A percentile compares a stretch with the other conserved stretches of the same genome.
phyloP scores from a whole-genome alignment of 2,888 invertebrate species.

The Nomada fucata region DNA sequence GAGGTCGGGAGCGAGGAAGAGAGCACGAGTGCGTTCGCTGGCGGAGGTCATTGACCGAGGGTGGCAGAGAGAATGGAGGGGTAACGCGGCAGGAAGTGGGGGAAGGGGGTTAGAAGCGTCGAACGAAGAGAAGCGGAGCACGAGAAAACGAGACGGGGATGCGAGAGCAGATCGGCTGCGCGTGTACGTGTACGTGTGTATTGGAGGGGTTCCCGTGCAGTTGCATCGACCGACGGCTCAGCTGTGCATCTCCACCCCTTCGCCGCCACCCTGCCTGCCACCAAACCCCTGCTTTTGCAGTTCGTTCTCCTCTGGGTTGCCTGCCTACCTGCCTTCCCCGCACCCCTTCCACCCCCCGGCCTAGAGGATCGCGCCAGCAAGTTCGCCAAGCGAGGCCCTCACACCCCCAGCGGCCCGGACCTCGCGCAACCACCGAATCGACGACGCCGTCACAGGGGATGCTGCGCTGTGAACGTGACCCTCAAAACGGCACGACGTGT shows the following conservation, averaged over 20 bases:
- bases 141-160: constrained; percentile 45
- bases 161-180: constrained; percentile 55
- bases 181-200: constrained; percentile 16
- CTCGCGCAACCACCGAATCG: constrained; percentile 82
- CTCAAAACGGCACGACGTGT: constrained; percentile 81
- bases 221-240: constrained; percentile 81
- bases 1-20: constrained; percentile 28
- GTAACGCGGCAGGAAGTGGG: constrained; percentile 58
- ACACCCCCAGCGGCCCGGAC: constrained; percentile 79
- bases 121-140: constrained; percentile 41
- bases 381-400: constrained; percentile 49
- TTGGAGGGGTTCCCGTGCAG: constrained; percentile 78
- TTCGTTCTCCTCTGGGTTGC: constrained; percentile 65
- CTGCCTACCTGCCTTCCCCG: constrained; percentile 1
- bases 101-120: constrained; percentile 50
- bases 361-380: constrained; percentile 44
- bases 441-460: constrained; percentile 76
- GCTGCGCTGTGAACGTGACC: constrained; percentile 84
- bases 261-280: constrained; percentile 45
- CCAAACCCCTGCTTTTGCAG: constrained; percentile 61
- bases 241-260: constrained; percentile 77
- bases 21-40: constrained; percentile 73
- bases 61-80: constrained; percentile 71
- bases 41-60: constrained; percentile 82
- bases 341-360: constrained; percentile 14